phyloP scores from a whole-genome alignment of 2,113 vertebrate species.

The Prunella himalayana region DNA sequence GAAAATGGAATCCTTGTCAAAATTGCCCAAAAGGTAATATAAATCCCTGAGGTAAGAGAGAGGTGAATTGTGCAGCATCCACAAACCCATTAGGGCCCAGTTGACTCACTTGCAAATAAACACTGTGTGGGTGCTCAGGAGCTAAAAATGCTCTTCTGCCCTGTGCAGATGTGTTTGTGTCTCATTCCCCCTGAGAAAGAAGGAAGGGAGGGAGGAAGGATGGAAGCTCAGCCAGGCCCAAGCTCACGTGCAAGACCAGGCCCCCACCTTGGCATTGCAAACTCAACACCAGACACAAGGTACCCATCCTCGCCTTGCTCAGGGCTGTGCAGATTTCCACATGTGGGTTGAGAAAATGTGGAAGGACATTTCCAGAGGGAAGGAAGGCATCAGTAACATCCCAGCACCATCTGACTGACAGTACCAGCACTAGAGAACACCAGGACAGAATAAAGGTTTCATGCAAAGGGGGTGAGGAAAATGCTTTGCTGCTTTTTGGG shows the following conservation, averaged over 20 bases:
- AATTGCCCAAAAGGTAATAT: conserved; percentile 42
- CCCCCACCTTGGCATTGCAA: rapidly evolving
- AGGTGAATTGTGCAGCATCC: neutral
- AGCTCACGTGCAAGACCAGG: neutral
- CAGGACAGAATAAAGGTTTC: neutral
- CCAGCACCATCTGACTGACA: neutral
- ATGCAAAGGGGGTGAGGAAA: neutral
- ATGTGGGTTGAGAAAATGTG: neutral
- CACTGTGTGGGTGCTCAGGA: neutral
- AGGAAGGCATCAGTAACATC: neutral
- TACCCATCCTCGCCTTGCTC: neutral
- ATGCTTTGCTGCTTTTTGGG: neutral
- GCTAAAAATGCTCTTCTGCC: neutral
- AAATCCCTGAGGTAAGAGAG: neutral
- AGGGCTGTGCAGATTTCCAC: neutral
- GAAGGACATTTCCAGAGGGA: neutral
- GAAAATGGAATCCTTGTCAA: conserved; percentile 26
- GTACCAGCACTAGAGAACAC: neutral
- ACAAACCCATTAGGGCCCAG: neutral
- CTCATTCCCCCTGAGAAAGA: neutral
- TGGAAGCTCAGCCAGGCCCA: neutral
- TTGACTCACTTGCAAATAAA: conserved; percentile 27
- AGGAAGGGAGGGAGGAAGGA: neutral
- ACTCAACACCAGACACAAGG: neutral
- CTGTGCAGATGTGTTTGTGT: neutral